A percentile compares a stretch with the other conserved stretches of the same genome.
These are phyloP conservation scores for Eristalinus sepulchralis DNA, from an alignment of 2,888 invertebrate genomes.

Conservation along the genomic window DNA sequence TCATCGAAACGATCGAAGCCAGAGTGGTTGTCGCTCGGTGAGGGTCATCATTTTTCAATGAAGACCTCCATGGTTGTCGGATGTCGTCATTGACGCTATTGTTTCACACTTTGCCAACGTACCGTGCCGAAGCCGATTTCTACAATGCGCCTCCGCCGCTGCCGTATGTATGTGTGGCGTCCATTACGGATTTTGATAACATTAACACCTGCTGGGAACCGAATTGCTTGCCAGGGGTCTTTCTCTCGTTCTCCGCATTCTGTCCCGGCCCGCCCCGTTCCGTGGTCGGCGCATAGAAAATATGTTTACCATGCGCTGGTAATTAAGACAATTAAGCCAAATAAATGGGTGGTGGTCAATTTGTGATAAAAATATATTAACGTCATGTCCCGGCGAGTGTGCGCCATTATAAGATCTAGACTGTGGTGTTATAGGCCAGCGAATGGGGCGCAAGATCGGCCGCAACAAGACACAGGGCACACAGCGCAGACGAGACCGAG, in stretches of 20 bases:
- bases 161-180: constrained; percentile 9
- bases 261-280: background rate
- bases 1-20: constrained; percentile 26
- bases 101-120: constrained; percentile 61
- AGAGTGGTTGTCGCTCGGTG: constrained; percentile 30
- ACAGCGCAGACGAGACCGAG: background rate
- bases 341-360: constrained; percentile 57
- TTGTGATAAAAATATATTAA: constrained; percentile 46
- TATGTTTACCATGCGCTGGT: constrained; percentile 19
- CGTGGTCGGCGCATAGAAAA: background rate
- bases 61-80: constrained; percentile 69
- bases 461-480: background rate
- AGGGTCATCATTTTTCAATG: constrained; percentile 64
- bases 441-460: background rate
- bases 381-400: constrained; percentile 10
- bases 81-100: constrained; percentile 67
- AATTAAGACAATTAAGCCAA: constrained; percentile 65
- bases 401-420: constrained; percentile 11
- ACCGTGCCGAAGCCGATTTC: constrained; percentile 37
- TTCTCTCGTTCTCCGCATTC: background rate
- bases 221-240: constrained; percentile 47
- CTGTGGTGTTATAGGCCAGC: background rate
- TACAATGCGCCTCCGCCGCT: constrained; percentile 6
- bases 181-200: constrained; percentile 22
- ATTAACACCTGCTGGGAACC: constrained; percentile 62